Conservation (phyloP, 2,888 invertebrate genomes). For the Eupithecia subfuscata region DNA sequence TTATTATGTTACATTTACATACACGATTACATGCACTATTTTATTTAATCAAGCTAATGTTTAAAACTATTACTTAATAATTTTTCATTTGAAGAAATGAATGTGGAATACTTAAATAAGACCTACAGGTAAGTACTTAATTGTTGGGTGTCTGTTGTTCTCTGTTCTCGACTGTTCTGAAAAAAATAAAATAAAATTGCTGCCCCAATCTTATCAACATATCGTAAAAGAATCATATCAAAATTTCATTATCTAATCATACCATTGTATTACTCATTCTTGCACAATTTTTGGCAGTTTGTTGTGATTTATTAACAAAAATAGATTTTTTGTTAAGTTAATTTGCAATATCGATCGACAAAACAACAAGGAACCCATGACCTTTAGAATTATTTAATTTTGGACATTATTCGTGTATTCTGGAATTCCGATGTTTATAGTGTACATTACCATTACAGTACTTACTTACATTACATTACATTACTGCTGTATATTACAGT, state of each 20-base stretch:
- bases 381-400: background rate
- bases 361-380: background rate
- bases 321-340: background rate
- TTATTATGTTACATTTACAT: no score
- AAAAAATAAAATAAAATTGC: background rate
- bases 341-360: background rate
- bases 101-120: no score
- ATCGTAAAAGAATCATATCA: background rate
- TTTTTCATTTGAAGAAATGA: no score
- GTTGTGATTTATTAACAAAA: background rate
- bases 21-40: no score
- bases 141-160: no score
- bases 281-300: background rate
- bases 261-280: background rate
- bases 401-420: background rate
- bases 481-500: no score
- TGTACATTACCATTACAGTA: no score
- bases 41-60: no score
- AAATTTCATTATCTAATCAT: background rate
- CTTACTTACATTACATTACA: no score
- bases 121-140: no score
- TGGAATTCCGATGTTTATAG: background rate
- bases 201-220: background rate
- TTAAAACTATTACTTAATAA: no score
- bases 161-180: no score